Percentiles rank a stretch among this genome's conserved stretches.
Conservation (phyloP, 2,797 vertebrate species). For the Ptychobarbus kaznakovi region DNA sequence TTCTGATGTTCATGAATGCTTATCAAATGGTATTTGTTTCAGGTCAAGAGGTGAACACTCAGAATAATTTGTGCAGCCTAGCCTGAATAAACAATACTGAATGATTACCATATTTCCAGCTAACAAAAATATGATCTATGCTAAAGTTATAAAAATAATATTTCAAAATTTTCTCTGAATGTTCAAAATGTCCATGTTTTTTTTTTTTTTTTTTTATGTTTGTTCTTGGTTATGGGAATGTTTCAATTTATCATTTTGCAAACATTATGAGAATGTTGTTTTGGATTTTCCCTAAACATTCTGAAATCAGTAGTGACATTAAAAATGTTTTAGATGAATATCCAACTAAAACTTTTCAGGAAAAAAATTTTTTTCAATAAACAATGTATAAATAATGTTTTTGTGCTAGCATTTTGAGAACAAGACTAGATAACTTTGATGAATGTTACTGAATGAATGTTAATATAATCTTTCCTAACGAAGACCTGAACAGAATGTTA, state of each 20-base stretch:
- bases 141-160: no score
- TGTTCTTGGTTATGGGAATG: not conserved
- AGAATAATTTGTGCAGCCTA: conserved; percentile 51
- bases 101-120: not conserved
- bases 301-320: not conserved
- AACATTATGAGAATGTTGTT: not conserved
- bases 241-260: not conserved
- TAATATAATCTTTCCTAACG: not conserved
- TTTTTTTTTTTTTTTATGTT: not conserved
- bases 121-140: not conserved
- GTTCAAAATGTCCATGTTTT: not conserved
- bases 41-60: conserved; percentile 49
- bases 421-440: not conserved
- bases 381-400: not conserved
- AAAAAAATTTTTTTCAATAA: no score
- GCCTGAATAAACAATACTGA: conserved; percentile 28
- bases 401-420: not conserved
- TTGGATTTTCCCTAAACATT: not conserved
- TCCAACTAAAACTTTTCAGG: not conserved
- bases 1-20: conserved; percentile 60
- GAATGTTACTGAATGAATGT: not conserved
- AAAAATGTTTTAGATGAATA: not conserved
- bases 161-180: not conserved
- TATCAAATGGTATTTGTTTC: conserved; percentile 52
- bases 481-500: not conserved